These are phyloP conservation scores for Bubalus kerabau DNA, from an alignment of 2,113 vertebrate species.

Conservation along the genomic window DNA sequence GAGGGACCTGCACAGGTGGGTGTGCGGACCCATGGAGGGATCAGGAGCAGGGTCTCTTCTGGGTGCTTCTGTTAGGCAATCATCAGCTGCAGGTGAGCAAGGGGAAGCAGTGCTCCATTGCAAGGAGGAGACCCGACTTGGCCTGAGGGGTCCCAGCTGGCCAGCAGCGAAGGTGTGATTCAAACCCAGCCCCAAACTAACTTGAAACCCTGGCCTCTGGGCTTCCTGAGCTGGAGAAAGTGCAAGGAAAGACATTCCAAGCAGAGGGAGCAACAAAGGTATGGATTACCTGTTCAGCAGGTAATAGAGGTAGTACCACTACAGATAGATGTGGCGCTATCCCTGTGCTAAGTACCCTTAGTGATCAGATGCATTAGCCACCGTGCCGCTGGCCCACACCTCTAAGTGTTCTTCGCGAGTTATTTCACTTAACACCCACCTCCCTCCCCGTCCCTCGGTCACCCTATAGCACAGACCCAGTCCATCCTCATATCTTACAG, in stretches of 20 bases:
- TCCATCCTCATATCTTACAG: background rate
- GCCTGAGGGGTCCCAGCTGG: background rate
- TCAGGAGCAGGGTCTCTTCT: background rate
- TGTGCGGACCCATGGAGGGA: accelerated
- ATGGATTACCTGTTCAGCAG: background rate
- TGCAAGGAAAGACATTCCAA: background rate
- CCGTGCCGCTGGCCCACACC: background rate
- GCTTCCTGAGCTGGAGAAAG: background rate
- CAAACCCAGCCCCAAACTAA: background rate
- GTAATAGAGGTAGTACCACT: background rate
- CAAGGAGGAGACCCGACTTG: background rate
- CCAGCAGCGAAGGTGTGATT: background rate
- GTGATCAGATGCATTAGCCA: background rate
- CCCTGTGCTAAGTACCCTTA: background rate
- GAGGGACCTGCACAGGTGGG: background rate
- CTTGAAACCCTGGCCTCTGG: background rate
- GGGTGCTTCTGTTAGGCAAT: background rate
- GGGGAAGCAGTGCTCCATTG: background rate
- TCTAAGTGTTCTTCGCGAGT: no score
- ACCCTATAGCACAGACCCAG: background rate
- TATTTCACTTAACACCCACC: background rate
- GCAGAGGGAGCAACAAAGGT: background rate
- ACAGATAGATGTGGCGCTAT: accelerated
- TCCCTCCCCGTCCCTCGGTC: background rate
- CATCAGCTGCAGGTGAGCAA: background rate